These are phyloP conservation scores for Vanessa atalanta DNA, from an alignment of 1,140 invertebrate species.

Conservation along the genomic window DNA sequence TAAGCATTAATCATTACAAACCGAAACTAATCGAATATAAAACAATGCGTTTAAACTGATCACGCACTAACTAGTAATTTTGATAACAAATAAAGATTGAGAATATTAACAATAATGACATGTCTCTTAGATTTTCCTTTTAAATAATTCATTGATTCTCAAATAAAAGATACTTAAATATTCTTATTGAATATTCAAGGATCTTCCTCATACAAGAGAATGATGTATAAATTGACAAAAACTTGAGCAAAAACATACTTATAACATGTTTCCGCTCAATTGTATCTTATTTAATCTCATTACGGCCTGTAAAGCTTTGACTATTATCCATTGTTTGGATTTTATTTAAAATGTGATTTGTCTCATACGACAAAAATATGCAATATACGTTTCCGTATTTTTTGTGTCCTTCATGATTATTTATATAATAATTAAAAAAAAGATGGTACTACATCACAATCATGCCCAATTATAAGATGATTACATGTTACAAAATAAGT, in stretches of 20 bases:
- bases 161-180: neutral
- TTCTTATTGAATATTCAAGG: constrained; percentile 30
- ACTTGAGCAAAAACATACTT: constrained; percentile 28
- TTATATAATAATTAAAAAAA: neutral
- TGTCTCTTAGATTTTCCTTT: neutral
- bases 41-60: neutral
- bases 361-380: neutral
- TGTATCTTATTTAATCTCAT: constrained; percentile 17
- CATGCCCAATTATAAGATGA: too few species aligned
- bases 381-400: neutral
- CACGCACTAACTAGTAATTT: neutral
- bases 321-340: constrained; percentile 2
- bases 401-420: neutral
- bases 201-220: constrained; percentile 30
- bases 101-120: too few species aligned
- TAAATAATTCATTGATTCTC: neutral
- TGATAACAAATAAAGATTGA: neutral
- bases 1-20: constrained; percentile 21
- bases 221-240: constrained; percentile 21
- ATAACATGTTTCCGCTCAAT: constrained; percentile 15
- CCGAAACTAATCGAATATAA: constrained; percentile 28
- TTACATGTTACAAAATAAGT: too few species aligned
- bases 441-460: too few species aligned
- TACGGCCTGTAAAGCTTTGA: constrained; percentile 1
- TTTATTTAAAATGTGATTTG: constrained; percentile 2